Conservation (phyloP, 2,797 vertebrate genomes). For the Benthosema pterotum region DNA sequence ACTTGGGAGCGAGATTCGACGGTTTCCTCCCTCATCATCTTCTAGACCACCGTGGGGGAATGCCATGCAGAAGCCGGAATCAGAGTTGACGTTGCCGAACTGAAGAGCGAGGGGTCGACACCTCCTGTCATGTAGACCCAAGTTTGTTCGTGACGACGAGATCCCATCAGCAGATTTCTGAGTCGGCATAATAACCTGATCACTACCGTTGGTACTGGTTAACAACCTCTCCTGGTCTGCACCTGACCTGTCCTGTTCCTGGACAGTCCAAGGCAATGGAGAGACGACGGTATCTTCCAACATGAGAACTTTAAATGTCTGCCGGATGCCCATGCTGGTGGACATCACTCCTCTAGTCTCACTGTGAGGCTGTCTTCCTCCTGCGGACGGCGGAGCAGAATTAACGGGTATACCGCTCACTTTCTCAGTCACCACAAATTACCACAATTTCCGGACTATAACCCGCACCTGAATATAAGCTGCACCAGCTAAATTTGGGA, state of each 20-base stretch:
- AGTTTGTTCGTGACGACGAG: conserved; percentile 3
- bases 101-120: background rate
- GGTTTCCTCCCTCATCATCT: background rate
- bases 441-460: too few relatives aligned
- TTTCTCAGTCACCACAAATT: too few relatives aligned
- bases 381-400: too few relatives aligned
- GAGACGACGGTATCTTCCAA: conserved; percentile 25
- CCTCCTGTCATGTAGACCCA: background rate
- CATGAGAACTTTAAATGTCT: conserved; percentile 64
- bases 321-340: conserved; percentile 66
- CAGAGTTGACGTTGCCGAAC: background rate
- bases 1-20: conserved; percentile 2
- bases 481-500: too few relatives aligned
- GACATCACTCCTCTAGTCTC: conserved; percentile 76
- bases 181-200: background rate
- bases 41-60: background rate
- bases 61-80: background rate
- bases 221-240: too few relatives aligned
- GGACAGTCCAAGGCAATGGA: conserved; percentile 43
- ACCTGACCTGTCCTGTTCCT: background rate
- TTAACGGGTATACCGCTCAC: too few relatives aligned
- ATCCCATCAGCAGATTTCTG: conserved; percentile 16
- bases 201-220: background rate
- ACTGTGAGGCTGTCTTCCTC: conserved; percentile 72
- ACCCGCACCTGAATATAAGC: too few relatives aligned